Evolutionary conservation across 2,113 vertebrate species (phyloP).

Genomic region (Galbula dea): DNA sequence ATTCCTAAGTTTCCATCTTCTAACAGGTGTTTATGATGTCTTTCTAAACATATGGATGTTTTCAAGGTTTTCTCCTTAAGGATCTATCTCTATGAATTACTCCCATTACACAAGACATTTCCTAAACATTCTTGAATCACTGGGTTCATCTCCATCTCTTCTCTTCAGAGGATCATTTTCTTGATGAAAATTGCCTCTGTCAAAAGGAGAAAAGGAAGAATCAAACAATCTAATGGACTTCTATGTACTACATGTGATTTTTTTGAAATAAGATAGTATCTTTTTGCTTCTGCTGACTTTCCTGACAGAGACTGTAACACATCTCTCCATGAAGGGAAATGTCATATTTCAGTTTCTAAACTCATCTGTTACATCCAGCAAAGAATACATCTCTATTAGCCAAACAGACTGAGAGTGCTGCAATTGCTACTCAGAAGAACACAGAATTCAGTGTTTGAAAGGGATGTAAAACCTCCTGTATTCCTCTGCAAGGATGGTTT

Average conservation of each 20-base stretch:
- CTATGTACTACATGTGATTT: not conserved
- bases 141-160: conserved; percentile 3
- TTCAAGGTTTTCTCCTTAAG: conserved; percentile 20
- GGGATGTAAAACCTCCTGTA: not conserved
- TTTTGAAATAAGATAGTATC: not conserved
- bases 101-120: conserved; percentile 19
- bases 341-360: not conserved
- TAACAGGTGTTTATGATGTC: not conserved
- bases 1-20: not conserved
- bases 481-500: not conserved
- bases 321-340: not conserved
- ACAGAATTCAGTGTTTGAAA: not conserved
- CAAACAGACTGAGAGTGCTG: not conserved
- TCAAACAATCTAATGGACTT: not conserved
- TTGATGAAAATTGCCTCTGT: not conserved
- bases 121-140: conserved; percentile 7
- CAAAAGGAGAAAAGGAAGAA: not conserved
- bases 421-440: not conserved
- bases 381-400: not conserved
- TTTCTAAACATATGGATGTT: conserved; percentile 29
- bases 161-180: conserved; percentile 12
- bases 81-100: conserved; percentile 22
- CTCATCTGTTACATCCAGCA: not conserved
- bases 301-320: not conserved
- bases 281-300: not conserved